Evolutionary conservation across 2,113 vertebrate genomes (phyloP).

Genomic region (Verasper variegatus): DNA sequence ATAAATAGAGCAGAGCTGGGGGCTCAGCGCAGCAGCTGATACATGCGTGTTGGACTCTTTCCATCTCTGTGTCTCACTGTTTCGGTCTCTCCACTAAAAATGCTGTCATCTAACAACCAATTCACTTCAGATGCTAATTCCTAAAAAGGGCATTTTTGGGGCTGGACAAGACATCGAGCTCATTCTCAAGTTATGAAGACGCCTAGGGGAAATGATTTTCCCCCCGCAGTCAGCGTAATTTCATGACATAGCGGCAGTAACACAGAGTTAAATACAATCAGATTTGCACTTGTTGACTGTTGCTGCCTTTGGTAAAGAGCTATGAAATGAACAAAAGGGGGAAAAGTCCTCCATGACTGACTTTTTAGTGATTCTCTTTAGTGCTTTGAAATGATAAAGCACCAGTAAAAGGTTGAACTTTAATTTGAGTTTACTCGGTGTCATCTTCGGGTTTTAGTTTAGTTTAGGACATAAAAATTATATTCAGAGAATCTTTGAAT

Average conservation of each 20-base stretch:
- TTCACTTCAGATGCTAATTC: slow-evolving; percentile 75
- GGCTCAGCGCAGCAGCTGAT: slow-evolving; percentile 55
- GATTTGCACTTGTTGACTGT: slow-evolving; percentile 33
- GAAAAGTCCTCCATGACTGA: slow-evolving; percentile 7
- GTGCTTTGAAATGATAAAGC: too few species aligned
- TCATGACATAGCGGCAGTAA: slow-evolving; percentile 32
- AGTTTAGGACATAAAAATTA: too few species aligned
- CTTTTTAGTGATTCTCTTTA: slow-evolving; percentile 4
- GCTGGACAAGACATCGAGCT: slow-evolving; percentile 63
- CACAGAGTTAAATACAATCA: slow-evolving; percentile 61
- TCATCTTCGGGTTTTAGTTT: too few species aligned
- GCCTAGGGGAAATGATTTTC: slow-evolving; percentile 52
- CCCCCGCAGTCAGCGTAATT: slow-evolving; percentile 45
- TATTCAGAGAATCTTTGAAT: not conserved
- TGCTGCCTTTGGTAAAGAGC: slow-evolving; percentile 39
- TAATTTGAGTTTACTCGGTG: too few species aligned
- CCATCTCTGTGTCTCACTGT: slow-evolving; percentile 40
- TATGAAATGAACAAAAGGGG: slow-evolving; percentile 3
- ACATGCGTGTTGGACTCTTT: slow-evolving; percentile 52
- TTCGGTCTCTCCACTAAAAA: slow-evolving; percentile 54
- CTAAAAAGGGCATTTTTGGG: slow-evolving; percentile 77
- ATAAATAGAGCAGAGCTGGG: slow-evolving; percentile 59
- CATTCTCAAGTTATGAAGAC: slow-evolving; percentile 74
- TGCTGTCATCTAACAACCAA: slow-evolving; percentile 73
- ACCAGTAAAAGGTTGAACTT: too few species aligned